Conservation (phyloP, 2,888 invertebrate species). For the Hedychridium roseum region DNA sequence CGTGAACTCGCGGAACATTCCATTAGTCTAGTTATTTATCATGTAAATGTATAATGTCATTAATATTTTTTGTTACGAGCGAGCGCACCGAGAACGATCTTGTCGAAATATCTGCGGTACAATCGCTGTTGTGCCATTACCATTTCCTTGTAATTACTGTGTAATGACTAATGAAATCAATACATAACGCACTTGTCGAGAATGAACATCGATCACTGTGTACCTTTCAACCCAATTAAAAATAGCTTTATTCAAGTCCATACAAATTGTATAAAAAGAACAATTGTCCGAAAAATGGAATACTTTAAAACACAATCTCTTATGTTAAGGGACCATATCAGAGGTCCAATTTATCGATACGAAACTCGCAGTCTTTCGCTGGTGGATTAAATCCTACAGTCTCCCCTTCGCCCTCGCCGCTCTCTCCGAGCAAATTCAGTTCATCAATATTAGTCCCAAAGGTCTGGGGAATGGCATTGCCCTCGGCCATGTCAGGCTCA, state of each 20-base stretch:
- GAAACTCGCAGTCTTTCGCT: slow-evolving; percentile 30
- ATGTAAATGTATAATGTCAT: slow-evolving; percentile 16
- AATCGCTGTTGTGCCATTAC: slow-evolving; percentile 27
- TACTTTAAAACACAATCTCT: too few relatives aligned
- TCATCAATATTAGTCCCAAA: slow-evolving; percentile 46
- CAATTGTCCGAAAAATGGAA: too few relatives aligned
- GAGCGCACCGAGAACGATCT: background rate
- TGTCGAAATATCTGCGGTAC: background rate
- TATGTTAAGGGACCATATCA: too few relatives aligned
- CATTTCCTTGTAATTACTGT: slow-evolving; percentile 35
- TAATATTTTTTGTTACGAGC: background rate
- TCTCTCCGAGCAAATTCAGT: slow-evolving; percentile 47
- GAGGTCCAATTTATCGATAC: slow-evolving; percentile 45
- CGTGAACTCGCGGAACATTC: slow-evolving; percentile 43
- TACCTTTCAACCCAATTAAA: too few relatives aligned
- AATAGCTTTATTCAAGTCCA: too few relatives aligned
- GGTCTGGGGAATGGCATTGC: slow-evolving; percentile 13
- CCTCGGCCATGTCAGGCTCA: background rate
- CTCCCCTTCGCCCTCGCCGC: slow-evolving; percentile 26
- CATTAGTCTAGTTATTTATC: slow-evolving; percentile 37
- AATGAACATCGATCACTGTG: too few relatives aligned
- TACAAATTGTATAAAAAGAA: too few relatives aligned
- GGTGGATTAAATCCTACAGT: slow-evolving; percentile 20
- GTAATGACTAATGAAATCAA: too few relatives aligned
- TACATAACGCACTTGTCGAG: too few relatives aligned